Evolutionary conservation across 2,113 vertebrate genomes (phyloP).

Genomic region (Laticauda laticaudata): DNA sequence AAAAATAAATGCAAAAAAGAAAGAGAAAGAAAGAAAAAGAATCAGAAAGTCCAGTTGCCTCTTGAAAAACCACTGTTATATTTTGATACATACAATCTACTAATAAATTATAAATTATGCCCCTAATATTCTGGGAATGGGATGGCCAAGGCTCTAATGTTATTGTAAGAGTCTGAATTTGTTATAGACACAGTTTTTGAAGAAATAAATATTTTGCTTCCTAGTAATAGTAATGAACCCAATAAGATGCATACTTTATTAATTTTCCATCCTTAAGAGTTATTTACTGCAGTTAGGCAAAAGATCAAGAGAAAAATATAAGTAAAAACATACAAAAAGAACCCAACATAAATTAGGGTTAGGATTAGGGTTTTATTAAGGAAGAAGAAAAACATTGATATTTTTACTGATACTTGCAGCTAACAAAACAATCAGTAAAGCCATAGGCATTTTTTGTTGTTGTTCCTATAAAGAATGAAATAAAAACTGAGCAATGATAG

Average conservation of each 20-base stretch:
- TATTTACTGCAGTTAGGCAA: not conserved
- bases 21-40: too few relatives aligned
- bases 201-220: not conserved
- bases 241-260: not conserved
- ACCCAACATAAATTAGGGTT: too few relatives aligned
- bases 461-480: not conserved
- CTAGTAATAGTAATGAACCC: not conserved
- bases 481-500: not conserved
- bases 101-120: not conserved
- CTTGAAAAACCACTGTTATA: too few relatives aligned
- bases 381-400: not conserved
- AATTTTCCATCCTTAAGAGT: not conserved
- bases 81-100: not conserved
- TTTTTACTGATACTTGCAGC: not conserved
- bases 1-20: too few relatives aligned
- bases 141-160: not conserved
- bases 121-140: not conserved
- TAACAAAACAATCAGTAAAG: not conserved
- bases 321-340: not conserved
- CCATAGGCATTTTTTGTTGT: not conserved
- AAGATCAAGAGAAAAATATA: not conserved
- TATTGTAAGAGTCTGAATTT: not conserved
- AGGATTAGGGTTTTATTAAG: not conserved
- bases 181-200: not conserved
- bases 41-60: too few relatives aligned